A percentile compares a stretch with the other conserved stretches of the same genome.
Evolutionary conservation across 35 echinoderm and acorn worm species (phyloP).

Genomic region (Holothuria glaberrima): DNA sequence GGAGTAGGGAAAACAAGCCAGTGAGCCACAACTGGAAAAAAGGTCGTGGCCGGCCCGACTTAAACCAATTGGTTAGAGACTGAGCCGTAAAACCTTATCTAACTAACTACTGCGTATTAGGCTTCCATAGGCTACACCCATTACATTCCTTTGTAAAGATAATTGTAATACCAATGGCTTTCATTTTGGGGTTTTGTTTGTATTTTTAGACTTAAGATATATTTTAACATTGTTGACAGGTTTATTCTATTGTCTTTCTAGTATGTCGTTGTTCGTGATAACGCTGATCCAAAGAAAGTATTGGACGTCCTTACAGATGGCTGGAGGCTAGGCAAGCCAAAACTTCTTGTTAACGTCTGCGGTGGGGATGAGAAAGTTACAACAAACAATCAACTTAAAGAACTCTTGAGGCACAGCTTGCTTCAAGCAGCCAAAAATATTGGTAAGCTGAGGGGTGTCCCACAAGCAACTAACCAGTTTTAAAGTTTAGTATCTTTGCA

Average conservation of each 20-base stretch:
- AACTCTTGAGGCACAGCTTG: constrained; percentile 36
- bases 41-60: no score
- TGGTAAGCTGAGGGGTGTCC: not conserved
- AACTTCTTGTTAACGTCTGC: constrained; percentile 50
- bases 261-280: constrained; percentile 32
- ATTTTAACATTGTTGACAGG: not conserved
- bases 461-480: no score
- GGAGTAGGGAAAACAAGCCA: no score
- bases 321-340: constrained; percentile 34
- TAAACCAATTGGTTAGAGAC: no score
- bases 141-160: not conserved
- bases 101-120: not conserved
- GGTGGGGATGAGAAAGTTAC: constrained; percentile 19
- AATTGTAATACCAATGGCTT: not conserved
- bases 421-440: constrained; percentile 49
- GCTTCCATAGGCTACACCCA: not conserved
- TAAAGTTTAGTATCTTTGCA: no score
- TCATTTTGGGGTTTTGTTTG: not conserved
- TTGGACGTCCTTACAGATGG: constrained; percentile 18
- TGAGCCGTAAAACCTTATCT: no score
- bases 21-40: no score
- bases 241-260: not conserved
- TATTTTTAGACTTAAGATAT: not conserved
- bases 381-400: constrained; percentile 17
- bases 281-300: constrained; percentile 14